Percentiles rank a stretch among this genome's conserved stretches.
Evolutionary conservation across 30 jellyfish, hydroid and myxozoan species (phyloP).

Genomic region (Hydractinia echinata): DNA sequence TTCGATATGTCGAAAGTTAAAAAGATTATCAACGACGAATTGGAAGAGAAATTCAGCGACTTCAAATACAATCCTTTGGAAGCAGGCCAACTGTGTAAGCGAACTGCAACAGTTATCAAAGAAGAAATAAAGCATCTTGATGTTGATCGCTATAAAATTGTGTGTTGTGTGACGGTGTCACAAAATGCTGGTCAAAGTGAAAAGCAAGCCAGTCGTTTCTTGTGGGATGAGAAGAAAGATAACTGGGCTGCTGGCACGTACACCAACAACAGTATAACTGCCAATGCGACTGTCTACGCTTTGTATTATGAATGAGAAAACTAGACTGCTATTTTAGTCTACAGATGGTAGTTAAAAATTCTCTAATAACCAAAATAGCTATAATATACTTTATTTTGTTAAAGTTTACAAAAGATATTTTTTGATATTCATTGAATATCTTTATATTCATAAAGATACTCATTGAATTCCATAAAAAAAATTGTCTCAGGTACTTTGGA

Average conservation of each 20-base stretch:
- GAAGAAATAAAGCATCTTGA: slow-evolving; percentile 63
- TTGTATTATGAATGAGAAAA: slow-evolving; percentile 62
- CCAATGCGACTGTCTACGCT: slow-evolving; percentile 69
- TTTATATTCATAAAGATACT: too few relatives aligned
- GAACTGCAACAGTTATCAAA: slow-evolving; percentile 47
- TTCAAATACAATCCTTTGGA: slow-evolving; percentile 50
- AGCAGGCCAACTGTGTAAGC: slow-evolving; percentile 52
- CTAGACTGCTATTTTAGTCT: too few relatives aligned
- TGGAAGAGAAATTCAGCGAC: slow-evolving; percentile 53
- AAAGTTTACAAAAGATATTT: too few relatives aligned
- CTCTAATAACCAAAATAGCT: too few relatives aligned
- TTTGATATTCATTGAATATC: too few relatives aligned
- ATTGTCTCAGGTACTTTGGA: too few relatives aligned
- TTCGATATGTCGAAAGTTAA: slow-evolving; percentile 48
- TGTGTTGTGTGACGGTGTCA: slow-evolving; percentile 67
- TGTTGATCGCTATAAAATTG: slow-evolving; percentile 61
- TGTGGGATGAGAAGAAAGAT: slow-evolving; percentile 95
- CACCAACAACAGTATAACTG: slow-evolving; percentile 38
- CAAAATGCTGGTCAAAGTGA: slow-evolving; percentile 69
- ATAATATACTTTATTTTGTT: too few relatives aligned
- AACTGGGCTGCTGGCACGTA: slow-evolving; percentile 58
- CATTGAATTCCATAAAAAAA: too few relatives aligned
- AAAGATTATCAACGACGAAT: slow-evolving; percentile 34
- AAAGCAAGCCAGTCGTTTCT: slow-evolving; percentile 72
- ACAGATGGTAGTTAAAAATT: too few relatives aligned